Conservation (phyloP, 2,888 invertebrate species). For the Erebia epiphron region DNA sequence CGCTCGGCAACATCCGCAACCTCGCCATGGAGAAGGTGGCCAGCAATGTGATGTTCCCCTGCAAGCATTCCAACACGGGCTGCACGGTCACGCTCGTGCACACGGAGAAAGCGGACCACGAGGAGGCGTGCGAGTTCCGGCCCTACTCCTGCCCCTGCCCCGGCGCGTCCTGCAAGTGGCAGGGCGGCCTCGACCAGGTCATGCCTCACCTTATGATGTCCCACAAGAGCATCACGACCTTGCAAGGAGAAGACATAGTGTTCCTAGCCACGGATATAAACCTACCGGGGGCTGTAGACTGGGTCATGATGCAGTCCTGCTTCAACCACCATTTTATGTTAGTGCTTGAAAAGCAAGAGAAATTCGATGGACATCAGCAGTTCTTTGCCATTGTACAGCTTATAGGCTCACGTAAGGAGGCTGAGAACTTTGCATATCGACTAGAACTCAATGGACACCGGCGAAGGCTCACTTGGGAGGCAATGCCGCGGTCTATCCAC, state of each 20-base stretch:
- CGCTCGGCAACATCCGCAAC: slow-evolving; percentile 98
- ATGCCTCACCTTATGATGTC: slow-evolving; percentile 99
- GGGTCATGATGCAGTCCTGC: slow-evolving; percentile 99
- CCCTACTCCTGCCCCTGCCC: slow-evolving; percentile 99
- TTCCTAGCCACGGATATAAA: slow-evolving; percentile 99
- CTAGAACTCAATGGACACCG: slow-evolving; percentile 98
- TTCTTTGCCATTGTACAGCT: slow-evolving; percentile 99
- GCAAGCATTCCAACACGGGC: slow-evolving; percentile 98
- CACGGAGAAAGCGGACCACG: slow-evolving; percentile 99
- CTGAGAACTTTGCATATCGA: slow-evolving; percentile 99
- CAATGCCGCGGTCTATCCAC: slow-evolving; percentile 98
- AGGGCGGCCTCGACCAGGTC: slow-evolving; percentile 98
- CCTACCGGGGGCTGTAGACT: slow-evolving; percentile 99
- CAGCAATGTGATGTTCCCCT: slow-evolving; percentile 98
- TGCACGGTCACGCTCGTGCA: slow-evolving; percentile 96
- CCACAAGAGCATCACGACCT: slow-evolving; percentile 98
- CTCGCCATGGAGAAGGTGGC: slow-evolving; percentile 99
- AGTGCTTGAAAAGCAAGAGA: slow-evolving; percentile 98
- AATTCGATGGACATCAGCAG: slow-evolving; percentile 97
- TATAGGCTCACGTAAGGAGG: slow-evolving; percentile 99
- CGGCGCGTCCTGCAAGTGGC: slow-evolving; percentile 99
- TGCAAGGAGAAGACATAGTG: slow-evolving; percentile 99
- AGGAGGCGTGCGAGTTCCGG: slow-evolving; percentile 98
- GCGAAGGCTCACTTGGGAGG: slow-evolving; percentile 98
- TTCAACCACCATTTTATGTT: slow-evolving; percentile 99